Evolutionary conservation across 2,113 vertebrate genomes (phyloP), one percentile per base, ranked within the genome.

Genomic region (Xiphophorus maculatus): DNA sequence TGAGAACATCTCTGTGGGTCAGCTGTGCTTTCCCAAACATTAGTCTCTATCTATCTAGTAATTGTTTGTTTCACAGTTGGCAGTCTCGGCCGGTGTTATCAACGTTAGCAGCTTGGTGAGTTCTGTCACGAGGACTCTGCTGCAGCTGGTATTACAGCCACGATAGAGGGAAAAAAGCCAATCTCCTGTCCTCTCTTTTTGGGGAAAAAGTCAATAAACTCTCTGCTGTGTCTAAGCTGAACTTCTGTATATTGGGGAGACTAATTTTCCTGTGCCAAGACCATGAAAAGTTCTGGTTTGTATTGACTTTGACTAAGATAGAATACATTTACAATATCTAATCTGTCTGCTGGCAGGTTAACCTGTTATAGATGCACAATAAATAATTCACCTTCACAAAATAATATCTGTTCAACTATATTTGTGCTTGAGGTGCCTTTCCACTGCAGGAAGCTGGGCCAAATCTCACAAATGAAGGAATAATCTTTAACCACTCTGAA

Each of bases 31-130:
- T 73, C 74, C 77, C 74, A 68, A 87, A 80, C 25, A 32, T 66
- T 80, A 33, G 79, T 74, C 77, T 84, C 83, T 58, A 68, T 79
- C 71, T 64, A 14, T 66, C 25, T 74, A 66, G 71, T 91, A 88
- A 91, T 86, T 89, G 75, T 91, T 79, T 65, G 76, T 88, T 77
- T 88, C 82, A 86, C 89, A 86, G 86, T 78, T 72, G 73, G 35
- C 71, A 54, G 76, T 80, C 86, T 84, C 32, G 68, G 73, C 71
- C 69, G 12, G 77, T 77, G 86, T 91, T 93, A 92, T 91, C 89
- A 82, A 71, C 29, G 1, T 33, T 8, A 81, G 77, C 92, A 92
- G 89, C 88, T 90, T 90, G 86, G 73, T 81, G 7, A 44, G 73
- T 69, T 85, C 84, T 82, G 87, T 87, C 81, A 90, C 65, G 71